Conservation (phyloP, 2,797 vertebrate species). For the Diplodus sargus region DNA sequence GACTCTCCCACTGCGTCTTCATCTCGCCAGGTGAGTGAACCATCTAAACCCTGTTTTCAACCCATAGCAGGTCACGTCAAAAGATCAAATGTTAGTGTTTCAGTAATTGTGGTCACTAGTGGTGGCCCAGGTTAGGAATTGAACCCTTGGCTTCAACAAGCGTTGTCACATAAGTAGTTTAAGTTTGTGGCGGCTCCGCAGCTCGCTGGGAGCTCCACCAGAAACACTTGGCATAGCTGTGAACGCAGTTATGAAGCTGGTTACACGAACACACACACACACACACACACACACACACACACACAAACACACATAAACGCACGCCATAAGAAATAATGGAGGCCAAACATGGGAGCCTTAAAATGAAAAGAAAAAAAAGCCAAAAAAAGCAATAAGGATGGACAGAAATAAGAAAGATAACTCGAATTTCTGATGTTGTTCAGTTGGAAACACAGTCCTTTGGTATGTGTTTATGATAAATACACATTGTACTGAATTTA, state of each 20-base stretch:
- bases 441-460: not conserved
- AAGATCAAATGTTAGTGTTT: not conserved
- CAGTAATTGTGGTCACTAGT: not conserved
- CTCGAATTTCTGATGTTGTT: not conserved
- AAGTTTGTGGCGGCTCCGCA: not conserved
- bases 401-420: not conserved
- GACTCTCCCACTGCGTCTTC: conserved; percentile 1
- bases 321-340: not conserved
- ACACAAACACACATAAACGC: too few species aligned
- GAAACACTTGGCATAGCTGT: not conserved
- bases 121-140: not conserved
- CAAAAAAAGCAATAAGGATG: not conserved
- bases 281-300: not conserved
- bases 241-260: not conserved
- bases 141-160: not conserved
- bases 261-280: not conserved
- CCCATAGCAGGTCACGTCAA: not conserved
- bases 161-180: not conserved
- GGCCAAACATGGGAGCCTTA: not conserved
- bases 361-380: not conserved
- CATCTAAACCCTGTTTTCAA: not conserved
- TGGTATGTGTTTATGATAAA: not conserved
- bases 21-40: conserved; percentile 63
- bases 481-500: not conserved
- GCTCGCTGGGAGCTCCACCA: not conserved